Percentiles rank a stretch among this genome's conserved stretches.
Evolutionary conservation across 2,113 vertebrate genomes (phyloP).

Genomic region (Speoplatyrhinus poulsoni): DNA sequence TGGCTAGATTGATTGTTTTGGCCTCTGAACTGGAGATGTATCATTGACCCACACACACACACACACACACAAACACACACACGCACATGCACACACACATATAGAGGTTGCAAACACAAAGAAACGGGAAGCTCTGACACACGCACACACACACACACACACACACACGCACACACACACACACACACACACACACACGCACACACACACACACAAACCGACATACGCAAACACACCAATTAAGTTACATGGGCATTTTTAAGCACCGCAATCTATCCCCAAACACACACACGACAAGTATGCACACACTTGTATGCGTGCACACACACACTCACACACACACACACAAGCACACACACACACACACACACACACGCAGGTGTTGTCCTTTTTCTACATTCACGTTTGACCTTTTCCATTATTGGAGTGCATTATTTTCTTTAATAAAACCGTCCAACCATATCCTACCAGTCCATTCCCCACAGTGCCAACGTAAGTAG

Average conservation of each 20-base stretch:
- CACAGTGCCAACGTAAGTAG: slow-evolving; percentile 53
- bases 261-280: background rate
- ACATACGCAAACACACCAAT: background rate
- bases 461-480: slow-evolving; percentile 13
- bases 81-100: slow-evolving; percentile 1
- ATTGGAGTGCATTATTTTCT: slow-evolving; percentile 51
- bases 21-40: too few relatives aligned
- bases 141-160: slow-evolving; percentile 13
- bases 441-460: slow-evolving; percentile 37
- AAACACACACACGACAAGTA: slow-evolving; percentile 4
- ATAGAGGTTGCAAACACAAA: too few relatives aligned
- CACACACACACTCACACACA: background rate
- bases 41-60: slow-evolving; percentile 24
- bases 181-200: slow-evolving; percentile 20
- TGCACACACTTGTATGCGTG: background rate
- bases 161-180: slow-evolving; percentile 19
- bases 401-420: slow-evolving; percentile 53
- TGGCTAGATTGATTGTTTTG: too few relatives aligned
- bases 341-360: background rate
- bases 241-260: background rate
- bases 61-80: slow-evolving; percentile 24
- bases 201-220: background rate
- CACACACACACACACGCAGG: background rate
- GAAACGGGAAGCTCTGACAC: background rate
- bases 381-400: slow-evolving; percentile 20